Conservation (phyloP, 2,113 vertebrate species). For the Gallinago undulata region DNA sequence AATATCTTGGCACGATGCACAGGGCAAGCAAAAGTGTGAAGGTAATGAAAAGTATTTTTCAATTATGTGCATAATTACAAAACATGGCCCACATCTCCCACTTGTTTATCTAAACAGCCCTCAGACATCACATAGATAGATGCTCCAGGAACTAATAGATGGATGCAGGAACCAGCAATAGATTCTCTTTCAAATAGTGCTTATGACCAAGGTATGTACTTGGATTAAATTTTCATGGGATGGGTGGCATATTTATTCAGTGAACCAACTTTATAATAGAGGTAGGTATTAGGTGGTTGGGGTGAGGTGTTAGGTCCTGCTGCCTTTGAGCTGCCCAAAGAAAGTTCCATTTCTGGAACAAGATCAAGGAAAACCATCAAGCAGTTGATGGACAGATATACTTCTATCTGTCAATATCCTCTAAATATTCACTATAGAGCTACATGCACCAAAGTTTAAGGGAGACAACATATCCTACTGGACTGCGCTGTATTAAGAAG, state of each 20-base stretch:
- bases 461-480: neutral
- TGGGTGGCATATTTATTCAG: neutral
- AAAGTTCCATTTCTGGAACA: neutral
- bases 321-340: neutral
- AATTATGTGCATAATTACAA: neutral
- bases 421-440: neutral
- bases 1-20: neutral
- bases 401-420: neutral
- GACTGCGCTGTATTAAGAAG: neutral
- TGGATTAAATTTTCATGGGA: neutral
- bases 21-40: neutral
- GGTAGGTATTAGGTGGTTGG: neutral
- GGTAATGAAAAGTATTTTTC: neutral
- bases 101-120: neutral
- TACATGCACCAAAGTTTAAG: neutral
- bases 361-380: neutral
- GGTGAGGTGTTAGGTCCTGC: neutral
- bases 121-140: neutral
- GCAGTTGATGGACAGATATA: neutral
- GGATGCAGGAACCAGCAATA: neutral
- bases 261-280: neutral
- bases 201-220: neutral
- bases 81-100: fast-evolving
- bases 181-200: neutral
- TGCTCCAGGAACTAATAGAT: neutral